Evolutionary conservation across 2,888 invertebrate genomes (phyloP).

Genomic region (Sesia bembeciformis): DNA sequence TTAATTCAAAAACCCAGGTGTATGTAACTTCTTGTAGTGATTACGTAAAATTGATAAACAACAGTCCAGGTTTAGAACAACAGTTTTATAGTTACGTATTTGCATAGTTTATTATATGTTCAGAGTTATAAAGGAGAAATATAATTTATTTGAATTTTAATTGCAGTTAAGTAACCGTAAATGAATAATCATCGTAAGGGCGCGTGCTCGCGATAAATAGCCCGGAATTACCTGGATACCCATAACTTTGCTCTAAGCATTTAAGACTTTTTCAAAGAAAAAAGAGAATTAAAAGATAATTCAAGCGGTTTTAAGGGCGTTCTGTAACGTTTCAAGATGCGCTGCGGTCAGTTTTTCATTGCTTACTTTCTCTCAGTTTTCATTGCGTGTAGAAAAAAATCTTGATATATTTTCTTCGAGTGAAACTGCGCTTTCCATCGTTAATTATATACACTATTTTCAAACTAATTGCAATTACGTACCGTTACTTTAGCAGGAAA

Average conservation of each 20-base stretch:
- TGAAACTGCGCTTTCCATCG: conserved; percentile 64
- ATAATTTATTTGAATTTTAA: background rate
- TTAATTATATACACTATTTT: conserved; percentile 58
- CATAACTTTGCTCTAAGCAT: conserved; percentile 1
- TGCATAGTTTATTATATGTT: background rate
- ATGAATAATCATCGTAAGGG: conserved; percentile 2
- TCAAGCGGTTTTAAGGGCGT: conserved; percentile 1
- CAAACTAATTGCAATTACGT: conserved; percentile 50
- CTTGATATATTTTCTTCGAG: conserved; percentile 60
- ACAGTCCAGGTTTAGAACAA: too few species aligned
- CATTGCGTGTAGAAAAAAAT: conserved; percentile 68
- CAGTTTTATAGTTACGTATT: background rate
- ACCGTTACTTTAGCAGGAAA: background rate
- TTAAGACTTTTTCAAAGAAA: background rate
- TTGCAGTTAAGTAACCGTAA: conserved; percentile 3
- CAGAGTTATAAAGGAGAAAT: background rate
- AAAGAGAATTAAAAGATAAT: background rate
- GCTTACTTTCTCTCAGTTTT: conserved; percentile 51
- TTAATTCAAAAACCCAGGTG: too few species aligned
- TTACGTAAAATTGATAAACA: too few species aligned
- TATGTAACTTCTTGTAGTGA: too few species aligned
- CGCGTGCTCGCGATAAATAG: conserved; percentile 3
- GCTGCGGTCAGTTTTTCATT: conserved; percentile 1
- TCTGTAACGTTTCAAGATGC: conserved; percentile 1
- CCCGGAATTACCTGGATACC: conserved; percentile 4